phyloP scores from a whole-genome alignment of 1,140 invertebrate genomes.

The Bactericera cockerelli region DNA sequence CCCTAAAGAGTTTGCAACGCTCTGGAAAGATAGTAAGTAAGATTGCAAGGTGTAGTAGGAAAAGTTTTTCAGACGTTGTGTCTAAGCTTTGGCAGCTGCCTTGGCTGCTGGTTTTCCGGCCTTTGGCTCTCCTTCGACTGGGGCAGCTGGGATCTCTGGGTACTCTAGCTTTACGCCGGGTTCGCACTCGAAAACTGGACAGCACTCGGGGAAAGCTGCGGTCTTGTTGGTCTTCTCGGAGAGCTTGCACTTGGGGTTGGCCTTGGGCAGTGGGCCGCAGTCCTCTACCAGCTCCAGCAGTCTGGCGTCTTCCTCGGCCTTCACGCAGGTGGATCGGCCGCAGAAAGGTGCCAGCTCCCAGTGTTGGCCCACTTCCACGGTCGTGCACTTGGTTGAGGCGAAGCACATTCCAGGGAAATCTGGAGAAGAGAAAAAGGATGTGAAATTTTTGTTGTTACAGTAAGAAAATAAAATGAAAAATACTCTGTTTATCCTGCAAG shows the following conservation, averaged over 20 bases:
- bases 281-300: conserved; percentile 72
- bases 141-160: conserved; percentile 51
- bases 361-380: conserved; percentile 60
- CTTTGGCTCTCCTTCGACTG: conserved; percentile 24
- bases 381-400: conserved; percentile 72
- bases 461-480: too few relatives aligned
- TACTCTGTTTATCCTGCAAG: too few relatives aligned
- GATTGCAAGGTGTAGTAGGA: too few relatives aligned
- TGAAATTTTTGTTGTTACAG: too few relatives aligned
- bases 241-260: conserved; percentile 74
- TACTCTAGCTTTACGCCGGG: conserved; percentile 67
- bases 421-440: conserved; percentile 29
- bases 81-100: conserved; percentile 4
- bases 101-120: conserved; percentile 9
- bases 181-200: conserved; percentile 69
- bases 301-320: conserved; percentile 47
- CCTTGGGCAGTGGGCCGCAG: conserved; percentile 66
- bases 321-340: conserved; percentile 66
- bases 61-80: too few relatives aligned
- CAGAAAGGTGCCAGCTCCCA: conserved; percentile 79
- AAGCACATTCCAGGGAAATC: conserved; percentile 82
- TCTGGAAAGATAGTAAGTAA: too few relatives aligned
- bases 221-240: conserved; percentile 74
- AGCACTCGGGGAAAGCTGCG: conserved; percentile 66
- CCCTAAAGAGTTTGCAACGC: too few relatives aligned